phyloP scores from a whole-genome alignment of 2,113 vertebrate genomes.

The Micronycteris hirsuta region DNA sequence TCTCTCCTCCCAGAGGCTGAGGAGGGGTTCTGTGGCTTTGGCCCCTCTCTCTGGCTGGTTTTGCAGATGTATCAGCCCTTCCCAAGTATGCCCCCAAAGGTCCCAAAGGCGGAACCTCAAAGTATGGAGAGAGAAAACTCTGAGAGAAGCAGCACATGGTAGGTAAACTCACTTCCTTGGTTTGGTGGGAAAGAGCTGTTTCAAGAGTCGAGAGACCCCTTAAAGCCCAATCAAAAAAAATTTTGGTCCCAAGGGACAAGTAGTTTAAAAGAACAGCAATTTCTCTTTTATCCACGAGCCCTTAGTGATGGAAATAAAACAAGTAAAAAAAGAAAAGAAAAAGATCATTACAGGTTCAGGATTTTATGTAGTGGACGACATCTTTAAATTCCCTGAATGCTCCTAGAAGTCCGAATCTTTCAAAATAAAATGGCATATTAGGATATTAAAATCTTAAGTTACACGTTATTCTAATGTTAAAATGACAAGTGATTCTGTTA shows the following conservation, averaged over 20 bases:
- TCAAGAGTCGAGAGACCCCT: neutral
- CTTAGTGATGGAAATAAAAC: neutral
- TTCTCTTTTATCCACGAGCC: neutral
- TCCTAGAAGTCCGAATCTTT: conserved; percentile 7
- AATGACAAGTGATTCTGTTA: conserved; percentile 7
- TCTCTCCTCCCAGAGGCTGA: neutral
- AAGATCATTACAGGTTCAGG: neutral
- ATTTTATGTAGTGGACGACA: neutral
- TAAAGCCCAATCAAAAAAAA: neutral
- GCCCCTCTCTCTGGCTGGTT: neutral
- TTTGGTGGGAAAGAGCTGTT: neutral
- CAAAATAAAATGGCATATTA: neutral
- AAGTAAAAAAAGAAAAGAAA: neutral
- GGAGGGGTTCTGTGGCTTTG: neutral
- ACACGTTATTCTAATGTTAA: neutral
- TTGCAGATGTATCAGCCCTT: neutral
- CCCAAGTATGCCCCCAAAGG: neutral
- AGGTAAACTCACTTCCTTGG: neutral
- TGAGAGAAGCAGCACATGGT: neutral
- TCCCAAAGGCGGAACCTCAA: neutral
- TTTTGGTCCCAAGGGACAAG: neutral
- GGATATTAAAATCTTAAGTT: neutral
- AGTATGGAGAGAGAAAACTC: neutral
- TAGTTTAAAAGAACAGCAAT: neutral
- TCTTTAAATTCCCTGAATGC: neutral